Evolutionary conservation across 2,113 vertebrate genomes (phyloP).

Genomic region (Vulpes lagopus): DNA sequence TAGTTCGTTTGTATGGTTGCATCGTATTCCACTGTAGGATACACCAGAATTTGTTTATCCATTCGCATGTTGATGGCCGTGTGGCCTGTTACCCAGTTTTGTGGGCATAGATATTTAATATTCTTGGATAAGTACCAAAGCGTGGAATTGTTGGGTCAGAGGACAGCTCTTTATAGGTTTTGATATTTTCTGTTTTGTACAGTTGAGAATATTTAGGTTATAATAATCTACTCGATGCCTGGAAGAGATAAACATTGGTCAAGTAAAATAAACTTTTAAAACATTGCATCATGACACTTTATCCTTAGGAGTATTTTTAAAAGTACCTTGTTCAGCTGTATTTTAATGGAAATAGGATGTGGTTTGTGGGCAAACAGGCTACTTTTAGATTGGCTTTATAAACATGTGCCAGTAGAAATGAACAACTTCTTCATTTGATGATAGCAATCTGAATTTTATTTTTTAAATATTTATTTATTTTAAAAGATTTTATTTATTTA

Average conservation of each 20-base stretch:
- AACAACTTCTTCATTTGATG: conserved; percentile 5
- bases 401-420: neutral
- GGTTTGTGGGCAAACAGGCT: neutral
- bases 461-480: too few species aligned
- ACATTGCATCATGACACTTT: neutral
- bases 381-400: neutral
- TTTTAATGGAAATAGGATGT: neutral
- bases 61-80: neutral
- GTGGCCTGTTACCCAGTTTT: neutral
- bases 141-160: neutral
- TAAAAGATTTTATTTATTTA: too few species aligned
- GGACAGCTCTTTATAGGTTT: neutral
- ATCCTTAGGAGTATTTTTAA: neutral
- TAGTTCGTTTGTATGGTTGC: neutral
- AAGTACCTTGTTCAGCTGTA: neutral
- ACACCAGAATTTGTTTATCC: neutral
- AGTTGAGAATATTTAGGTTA: neutral
- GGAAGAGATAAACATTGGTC: neutral
- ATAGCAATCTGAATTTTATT: neutral
- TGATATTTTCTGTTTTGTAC: neutral
- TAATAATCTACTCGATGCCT: neutral
- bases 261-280: neutral
- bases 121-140: neutral
- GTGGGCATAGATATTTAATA: neutral
- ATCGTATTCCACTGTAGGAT: neutral